Base-by-base conservation (phyloP, 1,140 invertebrate genomes). In the Bombyx mandarina region DNA sequence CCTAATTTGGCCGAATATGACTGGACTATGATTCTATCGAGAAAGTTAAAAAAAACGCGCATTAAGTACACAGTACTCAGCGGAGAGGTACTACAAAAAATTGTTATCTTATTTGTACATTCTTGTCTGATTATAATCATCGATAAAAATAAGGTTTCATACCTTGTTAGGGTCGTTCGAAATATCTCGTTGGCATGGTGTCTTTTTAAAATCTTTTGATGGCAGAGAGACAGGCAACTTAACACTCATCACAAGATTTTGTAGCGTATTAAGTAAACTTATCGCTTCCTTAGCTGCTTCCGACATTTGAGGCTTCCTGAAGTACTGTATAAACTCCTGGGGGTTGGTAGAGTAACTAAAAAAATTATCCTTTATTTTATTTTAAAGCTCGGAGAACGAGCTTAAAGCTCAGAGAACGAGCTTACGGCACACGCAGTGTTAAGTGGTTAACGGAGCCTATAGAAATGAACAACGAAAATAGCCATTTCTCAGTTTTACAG, bases 271-370 rank as follows among this genome's bases (percentile, higher is more conserved):
- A 8, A 86, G 51, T n/a, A 73, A 48, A 0, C 8, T 12, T 1
- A 72, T 68, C 1, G 69, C 77, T 49, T 69, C 55, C 6, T 43
- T 10, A 0, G 69, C 59, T 0, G 59, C 71, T 1, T n/a, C 6
- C 0, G 70, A 60, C 7, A 43, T 18, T 0, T 1, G 1, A 1
- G 56, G 42, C 18, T n/a, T 12, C 43, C 8, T 60, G 45, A 80
- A 86, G 12, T 56, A 60, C 7, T 64, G 58, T 8, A 79, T 48
- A 1, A 66, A 49, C 80, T 94, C 93, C 7, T 66, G 62, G 4
- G 93, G 92, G 66, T 91, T 91, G 9, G 92, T 92, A 8, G 91
- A 91, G 80, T 90, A 93, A 43, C 91, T 90, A 65, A 55, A 86
- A 88, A 63, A 79, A 61, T 53, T 26, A 53, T 10, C n/a, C 6